Conservation (phyloP, 2,888 invertebrate genomes). For the Erebia epiphron region DNA sequence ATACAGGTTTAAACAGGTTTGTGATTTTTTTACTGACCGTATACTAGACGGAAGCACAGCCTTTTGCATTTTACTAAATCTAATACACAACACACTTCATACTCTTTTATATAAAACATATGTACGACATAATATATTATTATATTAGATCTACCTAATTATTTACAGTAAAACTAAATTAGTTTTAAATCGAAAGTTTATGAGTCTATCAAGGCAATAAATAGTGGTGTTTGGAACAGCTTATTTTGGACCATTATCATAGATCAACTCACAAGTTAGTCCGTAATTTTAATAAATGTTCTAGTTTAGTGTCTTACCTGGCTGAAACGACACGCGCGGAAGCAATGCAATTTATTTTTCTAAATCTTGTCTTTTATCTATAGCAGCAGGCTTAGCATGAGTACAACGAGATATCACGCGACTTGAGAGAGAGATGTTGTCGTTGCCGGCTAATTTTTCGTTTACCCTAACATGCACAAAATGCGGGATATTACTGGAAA, state of each 20-base stretch:
- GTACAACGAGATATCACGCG: too few species aligned
- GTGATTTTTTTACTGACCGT: neutral
- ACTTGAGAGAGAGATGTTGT: too few species aligned
- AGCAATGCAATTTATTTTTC: neutral
- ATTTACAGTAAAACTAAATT: neutral
- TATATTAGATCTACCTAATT: neutral
- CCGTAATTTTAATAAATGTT: too few species aligned
- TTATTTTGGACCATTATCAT: neutral
- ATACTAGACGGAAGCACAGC: neutral
- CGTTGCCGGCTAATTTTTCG: too few species aligned
- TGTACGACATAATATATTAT: neutral
- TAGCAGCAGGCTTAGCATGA: too few species aligned
- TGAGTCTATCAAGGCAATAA: neutral
- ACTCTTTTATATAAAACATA: neutral
- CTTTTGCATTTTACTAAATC: slow-evolving; percentile 8
- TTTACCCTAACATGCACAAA: too few species aligned
- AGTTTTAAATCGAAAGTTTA: neutral
- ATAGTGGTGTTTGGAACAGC: slow-evolving; percentile 9
- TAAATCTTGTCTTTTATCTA: too few species aligned
- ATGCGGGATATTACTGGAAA: too few species aligned
- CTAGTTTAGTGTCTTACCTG: neutral
- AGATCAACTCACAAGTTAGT: neutral
- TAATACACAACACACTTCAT: neutral
- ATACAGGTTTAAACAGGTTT: neutral
- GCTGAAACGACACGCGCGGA: neutral